A percentile compares a stretch with the other conserved stretches of the same genome.
Evolutionary conservation across 2,113 vertebrate genomes (phyloP).

Genomic region (Chionodraco myersi): DNA sequence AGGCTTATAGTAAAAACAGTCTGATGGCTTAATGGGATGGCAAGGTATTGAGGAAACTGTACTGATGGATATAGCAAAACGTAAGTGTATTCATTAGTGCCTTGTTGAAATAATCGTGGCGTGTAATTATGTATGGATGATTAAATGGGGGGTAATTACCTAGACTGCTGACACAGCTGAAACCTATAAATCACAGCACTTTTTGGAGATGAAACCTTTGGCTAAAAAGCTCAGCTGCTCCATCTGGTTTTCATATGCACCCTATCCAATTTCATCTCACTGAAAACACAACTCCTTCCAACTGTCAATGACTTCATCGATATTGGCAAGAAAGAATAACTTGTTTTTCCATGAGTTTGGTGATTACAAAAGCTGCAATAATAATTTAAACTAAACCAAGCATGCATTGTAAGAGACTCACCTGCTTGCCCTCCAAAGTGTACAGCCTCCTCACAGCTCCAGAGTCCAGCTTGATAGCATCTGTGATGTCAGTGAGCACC

Average conservation of each 20-base stretch:
- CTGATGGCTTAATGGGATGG: slow-evolving; percentile 15
- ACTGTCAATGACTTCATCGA: slow-evolving; percentile 9
- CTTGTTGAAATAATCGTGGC: slow-evolving; percentile 60
- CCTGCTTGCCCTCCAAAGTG: slow-evolving; percentile 97
- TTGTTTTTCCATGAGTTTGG: neutral
- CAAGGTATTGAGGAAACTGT: slow-evolving; percentile 17
- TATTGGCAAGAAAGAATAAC: neutral
- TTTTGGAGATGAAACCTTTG: slow-evolving; percentile 54
- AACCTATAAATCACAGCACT: slow-evolving; percentile 45
- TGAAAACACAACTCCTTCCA: slow-evolving; percentile 18
- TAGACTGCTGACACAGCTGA: slow-evolving; percentile 72
- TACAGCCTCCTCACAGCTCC: slow-evolving; percentile 95
- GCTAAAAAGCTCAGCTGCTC: slow-evolving; percentile 12
- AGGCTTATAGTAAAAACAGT: slow-evolving; percentile 28
- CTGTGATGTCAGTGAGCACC: slow-evolving; percentile 97
- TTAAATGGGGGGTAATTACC: slow-evolving; percentile 64
- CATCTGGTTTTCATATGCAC: slow-evolving; percentile 57
- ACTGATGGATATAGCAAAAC: slow-evolving; percentile 39
- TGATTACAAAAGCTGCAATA: neutral
- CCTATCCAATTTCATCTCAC: slow-evolving; percentile 5
- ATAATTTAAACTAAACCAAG: neutral
- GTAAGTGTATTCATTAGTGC: slow-evolving; percentile 54
- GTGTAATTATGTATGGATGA: slow-evolving; percentile 58
- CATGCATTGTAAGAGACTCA: slow-evolving; percentile 68
- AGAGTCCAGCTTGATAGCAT: slow-evolving; percentile 97